Percentiles rank a stretch among this genome's conserved stretches.
Evolutionary conservation across 2,113 vertebrate species (phyloP).

Genomic region (Alosa alosa): DNA sequence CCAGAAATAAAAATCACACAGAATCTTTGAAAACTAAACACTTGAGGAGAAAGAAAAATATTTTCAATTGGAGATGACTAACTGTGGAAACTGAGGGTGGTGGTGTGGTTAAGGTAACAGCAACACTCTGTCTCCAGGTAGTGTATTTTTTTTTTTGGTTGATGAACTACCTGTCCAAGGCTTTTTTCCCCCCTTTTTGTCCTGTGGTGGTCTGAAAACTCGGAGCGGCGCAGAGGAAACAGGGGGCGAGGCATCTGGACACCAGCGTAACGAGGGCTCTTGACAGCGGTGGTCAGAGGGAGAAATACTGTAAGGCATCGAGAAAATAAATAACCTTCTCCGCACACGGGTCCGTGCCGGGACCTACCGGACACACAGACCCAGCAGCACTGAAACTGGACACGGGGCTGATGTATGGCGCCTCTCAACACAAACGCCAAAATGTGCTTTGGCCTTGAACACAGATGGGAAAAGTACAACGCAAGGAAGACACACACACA

Average conservation of each 20-base stretch:
- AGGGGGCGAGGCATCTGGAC: not conserved
- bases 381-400: not conserved
- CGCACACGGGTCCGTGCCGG: not conserved
- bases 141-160: not conserved
- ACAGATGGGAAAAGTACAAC: not conserved
- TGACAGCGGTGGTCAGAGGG: not conserved
- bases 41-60: not conserved
- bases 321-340: slow-evolving; percentile 12
- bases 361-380: not conserved
- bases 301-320: not conserved
- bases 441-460: slow-evolving; percentile 12
- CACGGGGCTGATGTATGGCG: not conserved
- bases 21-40: slow-evolving; percentile 14
- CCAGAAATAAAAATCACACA: slow-evolving; percentile 27
- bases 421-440: not conserved
- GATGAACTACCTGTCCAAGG: not conserved
- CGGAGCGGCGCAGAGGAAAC: not conserved
- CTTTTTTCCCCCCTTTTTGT: not conserved
- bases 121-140: not conserved
- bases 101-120: not conserved
- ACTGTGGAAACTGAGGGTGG: not conserved
- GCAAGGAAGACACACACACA: not conserved
- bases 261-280: not conserved
- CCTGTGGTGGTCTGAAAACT: not conserved
- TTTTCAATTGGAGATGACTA: not conserved